These are phyloP conservation scores for Hexactinellida sp. DNA, from an alignment of 37 sponge, comb jelly and placozoan species.

Conservation along the genomic window DNA sequence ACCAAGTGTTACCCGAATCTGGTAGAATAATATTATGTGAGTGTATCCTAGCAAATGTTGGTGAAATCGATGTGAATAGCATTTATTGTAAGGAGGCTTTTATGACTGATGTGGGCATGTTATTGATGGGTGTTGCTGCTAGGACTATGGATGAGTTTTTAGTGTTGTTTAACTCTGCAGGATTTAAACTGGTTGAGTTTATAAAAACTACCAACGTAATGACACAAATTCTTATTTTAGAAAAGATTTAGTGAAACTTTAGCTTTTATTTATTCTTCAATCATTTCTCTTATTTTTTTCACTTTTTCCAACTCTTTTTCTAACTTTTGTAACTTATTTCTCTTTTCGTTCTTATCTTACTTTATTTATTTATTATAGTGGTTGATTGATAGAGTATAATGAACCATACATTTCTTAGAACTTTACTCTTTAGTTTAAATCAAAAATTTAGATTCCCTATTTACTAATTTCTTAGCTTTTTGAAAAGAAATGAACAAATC, in stretches of 20 bases:
- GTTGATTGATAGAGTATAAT: too few relatives aligned
- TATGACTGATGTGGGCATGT: neutral
- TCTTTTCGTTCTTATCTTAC: too few relatives aligned
- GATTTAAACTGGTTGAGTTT: neutral
- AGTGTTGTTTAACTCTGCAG: neutral
- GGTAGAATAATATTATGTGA: neutral
- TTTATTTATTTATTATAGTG: too few relatives aligned
- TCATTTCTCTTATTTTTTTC: neutral
- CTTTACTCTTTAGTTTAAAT: too few relatives aligned
- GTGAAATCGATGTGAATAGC: neutral
- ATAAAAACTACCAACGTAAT: neutral
- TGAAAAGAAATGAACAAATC: neutral
- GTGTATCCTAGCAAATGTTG: neutral
- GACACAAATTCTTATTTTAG: neutral
- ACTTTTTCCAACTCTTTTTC: too few relatives aligned
- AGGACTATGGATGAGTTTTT: neutral
- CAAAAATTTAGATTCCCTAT: too few relatives aligned
- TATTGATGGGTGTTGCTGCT: neutral
- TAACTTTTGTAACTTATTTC: too few relatives aligned
- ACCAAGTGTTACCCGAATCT: neutral
- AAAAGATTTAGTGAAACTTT: neutral
- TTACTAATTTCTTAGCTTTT: too few relatives aligned
- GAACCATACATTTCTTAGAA: too few relatives aligned
- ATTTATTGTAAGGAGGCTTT: neutral
- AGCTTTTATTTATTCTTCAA: neutral